A percentile compares a stretch with the other conserved stretches of the same genome.
Conservation (phyloP, 2,888 invertebrate species). For the Pherbina coryleti region DNA sequence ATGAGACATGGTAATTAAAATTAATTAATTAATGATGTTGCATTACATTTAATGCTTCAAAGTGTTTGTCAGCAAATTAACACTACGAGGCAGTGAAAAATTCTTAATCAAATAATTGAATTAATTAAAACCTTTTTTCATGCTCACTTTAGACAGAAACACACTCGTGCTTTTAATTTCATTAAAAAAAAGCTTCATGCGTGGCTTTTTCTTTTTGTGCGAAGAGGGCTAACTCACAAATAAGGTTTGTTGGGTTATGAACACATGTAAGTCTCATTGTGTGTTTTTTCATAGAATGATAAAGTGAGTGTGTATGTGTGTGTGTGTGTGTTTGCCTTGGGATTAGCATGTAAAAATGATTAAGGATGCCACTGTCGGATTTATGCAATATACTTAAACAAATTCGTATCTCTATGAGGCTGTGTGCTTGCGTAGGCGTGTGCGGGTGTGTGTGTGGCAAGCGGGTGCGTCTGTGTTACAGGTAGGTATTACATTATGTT, state of each 20-base stretch:
- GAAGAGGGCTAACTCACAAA: not conserved
- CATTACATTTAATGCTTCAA: no score
- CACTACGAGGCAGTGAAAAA: no score
- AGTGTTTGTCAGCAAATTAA: no score
- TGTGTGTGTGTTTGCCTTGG: not conserved
- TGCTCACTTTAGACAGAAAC: not conserved
- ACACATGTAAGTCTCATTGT: not conserved
- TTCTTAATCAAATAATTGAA: no score
- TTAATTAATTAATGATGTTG: no score
- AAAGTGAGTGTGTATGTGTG: not conserved
- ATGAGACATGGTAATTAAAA: no score
- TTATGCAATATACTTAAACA: not conserved
- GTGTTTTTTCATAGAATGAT: not conserved
- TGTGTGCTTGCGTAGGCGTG: not conserved
- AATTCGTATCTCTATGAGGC: not conserved
- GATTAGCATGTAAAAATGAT: constrained; percentile 17
- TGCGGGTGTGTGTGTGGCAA: not conserved
- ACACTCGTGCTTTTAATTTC: not conserved
- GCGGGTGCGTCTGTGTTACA: not conserved
- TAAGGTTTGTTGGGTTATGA: not conserved
- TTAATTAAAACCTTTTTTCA: not conserved
- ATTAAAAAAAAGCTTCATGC: no score
- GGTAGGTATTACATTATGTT: not conserved
- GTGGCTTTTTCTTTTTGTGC: not conserved
- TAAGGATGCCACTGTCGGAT: constrained; percentile 7